Evolutionary conservation across 1,140 invertebrate genomes (phyloP), one percentile per base, ranked within the genome.

Genomic region (Matsumurasca onukii): DNA sequence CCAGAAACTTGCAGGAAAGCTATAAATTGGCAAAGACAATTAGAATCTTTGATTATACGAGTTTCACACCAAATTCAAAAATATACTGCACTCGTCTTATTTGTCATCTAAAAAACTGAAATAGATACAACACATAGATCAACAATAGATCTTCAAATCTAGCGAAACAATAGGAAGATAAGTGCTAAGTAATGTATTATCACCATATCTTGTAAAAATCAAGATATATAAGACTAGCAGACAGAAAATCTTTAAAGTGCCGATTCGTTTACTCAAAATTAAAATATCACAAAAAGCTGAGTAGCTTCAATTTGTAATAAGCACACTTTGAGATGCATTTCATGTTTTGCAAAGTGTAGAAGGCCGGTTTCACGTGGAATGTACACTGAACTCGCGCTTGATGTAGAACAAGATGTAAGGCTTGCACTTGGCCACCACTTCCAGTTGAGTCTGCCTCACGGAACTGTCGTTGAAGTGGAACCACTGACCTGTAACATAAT

Each of bases 331-430:
- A 64, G n/a, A 64, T 5, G 29, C 15, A 22, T 34, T 34, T 34
- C 24, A 24, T 66, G 34, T 39, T 39, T 39, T 5, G 34, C 17
- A 17, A 39, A 39, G 34, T n/a, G n/a, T n/a, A 51, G 49, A 20
- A 3, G 24, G 2, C 13, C 30, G 22, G 25, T 24, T 24, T 59
- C 55, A 59, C 25, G 49, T 20, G n/a, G 55, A 59, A n/a, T 59
- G 73, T 3, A 74, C 66, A 55, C 69, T 66, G 49, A 74, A 74
- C 31, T 93, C 89, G 68, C 89, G 83, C 34, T 91, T 84, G 71
- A 92, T 90, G 80, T 93, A 94, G 80, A 94, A 93, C 68, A 94
- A 80, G 74, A 94, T 93, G 81, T 94, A 94, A 24, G 91, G 91
- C 81, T 93, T 93, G 79, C 90, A 91, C 70, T 89, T 85, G 1